Conservation (phyloP, 2,113 vertebrate species). For the Malurus melanocephalus region DNA sequence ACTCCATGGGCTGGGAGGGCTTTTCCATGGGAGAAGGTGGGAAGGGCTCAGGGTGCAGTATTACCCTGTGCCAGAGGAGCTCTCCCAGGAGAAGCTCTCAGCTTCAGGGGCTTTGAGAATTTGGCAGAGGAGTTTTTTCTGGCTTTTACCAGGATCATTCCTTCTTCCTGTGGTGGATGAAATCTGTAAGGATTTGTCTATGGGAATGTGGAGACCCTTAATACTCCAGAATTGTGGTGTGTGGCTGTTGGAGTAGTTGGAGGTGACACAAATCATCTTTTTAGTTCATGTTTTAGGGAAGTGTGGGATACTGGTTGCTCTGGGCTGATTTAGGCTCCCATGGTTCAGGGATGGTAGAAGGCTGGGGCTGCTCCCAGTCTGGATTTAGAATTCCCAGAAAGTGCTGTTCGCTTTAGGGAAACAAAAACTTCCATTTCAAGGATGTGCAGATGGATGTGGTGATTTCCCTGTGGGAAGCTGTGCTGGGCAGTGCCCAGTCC, state of each 20-base stretch:
- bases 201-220: too few relatives aligned
- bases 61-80: too few relatives aligned
- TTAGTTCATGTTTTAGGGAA: not conserved
- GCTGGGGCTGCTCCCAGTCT: not conserved
- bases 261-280: not conserved
- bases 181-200: not conserved
- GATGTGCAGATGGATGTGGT: not conserved
- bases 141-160: not conserved
- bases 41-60: not conserved
- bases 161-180: rapidly evolving
- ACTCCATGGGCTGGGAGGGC: rapidly evolving
- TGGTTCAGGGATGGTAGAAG: not conserved
- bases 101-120: not conserved
- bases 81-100: not conserved
- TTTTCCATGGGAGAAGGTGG: not conserved
- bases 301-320: too few relatives aligned
- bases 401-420: not conserved
- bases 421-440: rapidly evolving
- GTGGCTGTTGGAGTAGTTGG: not conserved
- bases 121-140: not conserved
- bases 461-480: not conserved
- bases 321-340: not conserved
- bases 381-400: not conserved
- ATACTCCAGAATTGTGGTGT: rapidly evolving
- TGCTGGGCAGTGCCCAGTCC: not conserved